Evolutionary conservation across 2,888 invertebrate species (phyloP).

Genomic region (Acrobasis consociella): DNA sequence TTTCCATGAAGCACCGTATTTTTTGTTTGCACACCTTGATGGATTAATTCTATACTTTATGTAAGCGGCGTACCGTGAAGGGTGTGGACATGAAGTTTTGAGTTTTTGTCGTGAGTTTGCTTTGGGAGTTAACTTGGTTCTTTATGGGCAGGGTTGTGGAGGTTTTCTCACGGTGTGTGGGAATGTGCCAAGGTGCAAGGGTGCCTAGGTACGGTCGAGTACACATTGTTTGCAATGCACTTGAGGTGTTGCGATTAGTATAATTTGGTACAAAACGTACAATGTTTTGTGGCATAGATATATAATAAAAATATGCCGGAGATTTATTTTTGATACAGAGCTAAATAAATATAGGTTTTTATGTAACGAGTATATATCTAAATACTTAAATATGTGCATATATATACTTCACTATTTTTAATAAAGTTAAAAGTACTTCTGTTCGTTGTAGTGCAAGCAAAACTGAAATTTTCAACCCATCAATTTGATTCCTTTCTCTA

Average conservation of each 20-base stretch:
- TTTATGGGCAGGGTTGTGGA: constrained; percentile 63
- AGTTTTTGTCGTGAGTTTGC: constrained; percentile 45
- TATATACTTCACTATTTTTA: too few species aligned
- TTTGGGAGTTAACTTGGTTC: constrained; percentile 52
- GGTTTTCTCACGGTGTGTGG: constrained; percentile 77
- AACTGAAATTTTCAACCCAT: too few species aligned
- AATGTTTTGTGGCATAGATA: background rate
- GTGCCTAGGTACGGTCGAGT: constrained; percentile 41
- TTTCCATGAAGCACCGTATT: constrained; percentile 56
- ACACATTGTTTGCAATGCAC: constrained; percentile 42
- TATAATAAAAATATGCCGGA: too few species aligned
- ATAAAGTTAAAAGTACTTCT: too few species aligned
- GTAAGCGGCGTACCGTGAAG: constrained; percentile 47
- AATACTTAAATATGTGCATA: too few species aligned
- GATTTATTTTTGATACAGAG: too few species aligned
- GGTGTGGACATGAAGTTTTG: constrained; percentile 45
- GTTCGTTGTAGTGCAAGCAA: too few species aligned
- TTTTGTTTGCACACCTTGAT: constrained; percentile 37
- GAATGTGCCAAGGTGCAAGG: constrained; percentile 77
- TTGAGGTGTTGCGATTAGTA: constrained; percentile 28
- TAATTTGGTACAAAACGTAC: constrained; percentile 15
- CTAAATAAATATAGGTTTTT: too few species aligned
- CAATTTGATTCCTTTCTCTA: too few species aligned
- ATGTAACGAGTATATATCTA: too few species aligned
- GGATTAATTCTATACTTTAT: constrained; percentile 46